phyloP scores from a whole-genome alignment of 2,113 vertebrate species.

The Megaceryle torquata region DNA sequence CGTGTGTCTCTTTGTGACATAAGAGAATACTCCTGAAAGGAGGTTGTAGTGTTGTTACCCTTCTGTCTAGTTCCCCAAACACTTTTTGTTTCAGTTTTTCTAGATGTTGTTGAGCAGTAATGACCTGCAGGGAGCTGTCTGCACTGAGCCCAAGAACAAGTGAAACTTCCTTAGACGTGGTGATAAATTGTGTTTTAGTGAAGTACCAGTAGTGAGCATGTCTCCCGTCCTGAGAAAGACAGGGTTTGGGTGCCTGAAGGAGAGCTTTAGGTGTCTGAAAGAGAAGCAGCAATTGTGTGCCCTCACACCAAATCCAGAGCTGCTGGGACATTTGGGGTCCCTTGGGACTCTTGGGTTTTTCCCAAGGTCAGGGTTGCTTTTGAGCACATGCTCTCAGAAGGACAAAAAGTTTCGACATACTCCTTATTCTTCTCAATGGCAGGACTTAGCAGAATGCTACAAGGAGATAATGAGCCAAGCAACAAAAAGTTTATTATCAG shows the following conservation, averaged over 20 bases:
- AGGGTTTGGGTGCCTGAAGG: background rate
- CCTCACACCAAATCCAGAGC: background rate
- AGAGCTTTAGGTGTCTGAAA: background rate
- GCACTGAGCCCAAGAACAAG: background rate
- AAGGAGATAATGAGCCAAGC: background rate
- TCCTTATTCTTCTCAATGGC: background rate
- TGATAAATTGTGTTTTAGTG: background rate
- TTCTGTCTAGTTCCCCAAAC: background rate
- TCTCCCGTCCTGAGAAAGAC: background rate
- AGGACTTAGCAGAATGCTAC: background rate
- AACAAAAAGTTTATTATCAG: background rate
- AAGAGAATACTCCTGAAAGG: background rate
- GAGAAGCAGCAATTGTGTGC: background rate
- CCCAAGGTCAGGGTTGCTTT: background rate
- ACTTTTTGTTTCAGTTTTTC: background rate
- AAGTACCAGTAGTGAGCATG: background rate
- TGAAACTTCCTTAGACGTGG: background rate
- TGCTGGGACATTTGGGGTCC: background rate
- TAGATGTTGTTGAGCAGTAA: background rate
- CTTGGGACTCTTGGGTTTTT: background rate
- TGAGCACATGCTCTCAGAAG: background rate
- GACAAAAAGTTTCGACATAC: background rate
- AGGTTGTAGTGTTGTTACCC: background rate
- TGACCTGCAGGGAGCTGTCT: background rate
- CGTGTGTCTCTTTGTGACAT: accelerated